Evolutionary conservation across 2,888 invertebrate species (phyloP).

Genomic region (Ellobium chinense): DNA sequence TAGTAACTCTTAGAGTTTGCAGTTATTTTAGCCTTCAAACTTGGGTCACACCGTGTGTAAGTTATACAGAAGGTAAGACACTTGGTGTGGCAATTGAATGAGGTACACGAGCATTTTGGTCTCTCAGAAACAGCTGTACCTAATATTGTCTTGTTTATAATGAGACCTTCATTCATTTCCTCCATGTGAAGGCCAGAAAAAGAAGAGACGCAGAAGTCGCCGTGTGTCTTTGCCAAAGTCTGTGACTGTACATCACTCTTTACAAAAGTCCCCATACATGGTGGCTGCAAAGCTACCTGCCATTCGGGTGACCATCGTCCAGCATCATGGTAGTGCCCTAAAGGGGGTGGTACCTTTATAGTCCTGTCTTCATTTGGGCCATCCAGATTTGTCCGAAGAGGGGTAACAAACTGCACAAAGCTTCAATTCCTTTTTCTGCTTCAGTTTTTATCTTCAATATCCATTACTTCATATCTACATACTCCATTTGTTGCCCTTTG

Average conservation of each 20-base stretch:
- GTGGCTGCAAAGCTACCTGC: slow-evolving; percentile 19
- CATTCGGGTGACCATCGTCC: neutral
- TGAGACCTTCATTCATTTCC: neutral
- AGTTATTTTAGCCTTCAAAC: no score
- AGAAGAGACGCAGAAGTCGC: slow-evolving; percentile 17
- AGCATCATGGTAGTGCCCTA: neutral
- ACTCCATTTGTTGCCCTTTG: no score
- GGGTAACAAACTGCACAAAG: slow-evolving; percentile 14
- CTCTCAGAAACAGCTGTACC: no score
- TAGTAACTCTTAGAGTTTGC: no score
- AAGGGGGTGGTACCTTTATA: slow-evolving; percentile 34
- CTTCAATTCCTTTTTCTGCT: neutral
- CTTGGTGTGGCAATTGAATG: no score
- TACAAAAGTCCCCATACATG: slow-evolving; percentile 35
- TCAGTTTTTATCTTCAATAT: no score
- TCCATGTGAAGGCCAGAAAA: slow-evolving; percentile 29
- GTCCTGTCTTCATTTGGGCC: neutral
- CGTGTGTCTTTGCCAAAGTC: neutral
- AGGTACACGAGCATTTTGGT: no score
- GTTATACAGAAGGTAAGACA: no score
- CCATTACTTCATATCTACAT: neutral
- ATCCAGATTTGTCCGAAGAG: neutral
- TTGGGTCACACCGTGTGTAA: no score
- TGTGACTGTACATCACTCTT: neutral
- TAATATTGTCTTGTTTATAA: no score